Conservation (phyloP, 1,140 invertebrate genomes). For the Drosophila insularis region DNA sequence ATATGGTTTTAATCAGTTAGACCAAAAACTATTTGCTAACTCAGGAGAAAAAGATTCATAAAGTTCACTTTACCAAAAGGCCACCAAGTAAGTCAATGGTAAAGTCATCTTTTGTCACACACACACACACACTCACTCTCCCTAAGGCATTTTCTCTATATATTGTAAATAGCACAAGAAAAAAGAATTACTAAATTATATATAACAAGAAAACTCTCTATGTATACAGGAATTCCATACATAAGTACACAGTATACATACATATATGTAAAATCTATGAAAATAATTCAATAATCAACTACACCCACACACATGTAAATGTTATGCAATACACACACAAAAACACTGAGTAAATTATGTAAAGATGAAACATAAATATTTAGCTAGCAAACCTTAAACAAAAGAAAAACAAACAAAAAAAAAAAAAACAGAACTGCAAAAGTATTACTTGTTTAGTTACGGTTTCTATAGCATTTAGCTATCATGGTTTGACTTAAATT, state of each 20-base stretch:
- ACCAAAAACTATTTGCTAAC: conserved; percentile 18
- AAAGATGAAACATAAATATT: conserved; percentile 44
- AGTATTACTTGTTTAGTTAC: background rate
- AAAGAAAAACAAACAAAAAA: background rate
- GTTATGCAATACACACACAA: conserved; percentile 9
- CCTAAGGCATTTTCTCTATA: background rate
- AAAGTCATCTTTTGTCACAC: background rate
- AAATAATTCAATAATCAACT: conserved; percentile 61
- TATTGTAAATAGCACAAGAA: conserved; percentile 5
- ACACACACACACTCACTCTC: background rate
- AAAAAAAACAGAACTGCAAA: background rate
- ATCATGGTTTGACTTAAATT: no score
- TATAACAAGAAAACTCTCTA: background rate
- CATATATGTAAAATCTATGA: conserved; percentile 43
- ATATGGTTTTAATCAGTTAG: conserved; percentile 76
- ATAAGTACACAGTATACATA: conserved; percentile 32
- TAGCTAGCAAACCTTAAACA: conserved; percentile 53
- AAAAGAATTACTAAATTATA: background rate
- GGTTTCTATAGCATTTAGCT: background rate
- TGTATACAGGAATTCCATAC: conserved; percentile 24
- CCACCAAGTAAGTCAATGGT: background rate
- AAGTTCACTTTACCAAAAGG: conserved; percentile 5
- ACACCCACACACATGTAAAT: conserved; percentile 41
- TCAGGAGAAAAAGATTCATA: conserved; percentile 48
- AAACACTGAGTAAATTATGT: conserved; percentile 18